Percentiles rank a stretch among this genome's conserved stretches.
Evolutionary conservation across 2,888 invertebrate genomes (phyloP).

Genomic region (Trichopria drosophilae): DNA sequence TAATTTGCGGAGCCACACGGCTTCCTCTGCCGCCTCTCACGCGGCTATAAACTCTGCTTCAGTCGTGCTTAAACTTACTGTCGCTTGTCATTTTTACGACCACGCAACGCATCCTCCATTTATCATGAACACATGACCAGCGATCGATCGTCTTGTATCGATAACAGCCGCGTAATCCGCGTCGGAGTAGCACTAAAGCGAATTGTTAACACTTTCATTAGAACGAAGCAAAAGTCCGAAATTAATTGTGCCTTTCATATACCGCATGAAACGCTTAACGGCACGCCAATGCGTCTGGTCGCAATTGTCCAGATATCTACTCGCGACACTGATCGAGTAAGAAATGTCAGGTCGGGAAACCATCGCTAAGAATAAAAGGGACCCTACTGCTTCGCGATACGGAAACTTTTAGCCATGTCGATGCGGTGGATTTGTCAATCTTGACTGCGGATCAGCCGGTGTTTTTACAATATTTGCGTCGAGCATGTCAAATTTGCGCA

Average conservation of each 20-base stretch:
- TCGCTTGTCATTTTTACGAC: constrained; percentile 31
- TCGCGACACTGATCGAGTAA: constrained; percentile 17
- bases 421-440: too few relatives aligned
- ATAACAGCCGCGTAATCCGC: constrained; percentile 32
- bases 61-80: too few relatives aligned
- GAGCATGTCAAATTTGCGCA: constrained; percentile 7
- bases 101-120: constrained; percentile 34
- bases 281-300: constrained; percentile 13
- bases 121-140: constrained; percentile 31
- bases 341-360: constrained; percentile 16
- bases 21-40: constrained; percentile 33
- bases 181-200: constrained; percentile 25
- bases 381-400: too few relatives aligned
- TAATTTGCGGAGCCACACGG: constrained; percentile 38
- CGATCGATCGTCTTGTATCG: constrained; percentile 32
- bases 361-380: constrained; percentile 11
- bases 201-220: not conserved
- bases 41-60: constrained; percentile 42
- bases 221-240: constrained; percentile 9
- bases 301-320: constrained; percentile 25
- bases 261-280: constrained; percentile 24
- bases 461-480: constrained; percentile 5
- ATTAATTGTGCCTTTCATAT: constrained; percentile 21
- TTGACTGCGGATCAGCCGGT: too few relatives aligned
- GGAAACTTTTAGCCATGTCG: too few relatives aligned